Percentiles rank a stretch among this genome's conserved stretches.
These are phyloP conservation scores for Crotalus viridis DNA, from an alignment of 2,113 vertebrate species.

Conservation along the genomic window DNA sequence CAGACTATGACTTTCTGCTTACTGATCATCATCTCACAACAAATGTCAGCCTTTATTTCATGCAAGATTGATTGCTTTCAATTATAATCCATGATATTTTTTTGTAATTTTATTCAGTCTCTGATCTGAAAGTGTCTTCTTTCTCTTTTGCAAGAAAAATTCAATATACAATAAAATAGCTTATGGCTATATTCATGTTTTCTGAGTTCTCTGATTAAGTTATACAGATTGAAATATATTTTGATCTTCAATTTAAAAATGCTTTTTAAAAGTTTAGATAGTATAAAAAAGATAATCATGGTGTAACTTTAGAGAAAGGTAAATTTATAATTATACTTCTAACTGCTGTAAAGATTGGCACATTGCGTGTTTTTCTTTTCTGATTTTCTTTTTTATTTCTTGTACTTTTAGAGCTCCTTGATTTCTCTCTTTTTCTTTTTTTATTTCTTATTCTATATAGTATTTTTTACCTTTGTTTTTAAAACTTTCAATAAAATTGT, in stretches of 20 bases:
- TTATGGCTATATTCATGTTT: background rate
- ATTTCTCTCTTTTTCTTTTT: background rate
- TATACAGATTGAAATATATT: background rate
- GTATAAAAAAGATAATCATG: background rate
- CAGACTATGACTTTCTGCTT: background rate
- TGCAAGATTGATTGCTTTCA: background rate
- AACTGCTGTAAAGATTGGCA: background rate
- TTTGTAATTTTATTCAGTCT: background rate
- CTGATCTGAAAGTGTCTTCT: background rate
- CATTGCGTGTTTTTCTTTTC: background rate
- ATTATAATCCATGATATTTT: background rate
- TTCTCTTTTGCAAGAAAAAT: background rate
- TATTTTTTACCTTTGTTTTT: background rate
- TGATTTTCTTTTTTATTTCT: background rate
- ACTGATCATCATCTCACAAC: background rate
- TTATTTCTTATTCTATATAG: background rate
- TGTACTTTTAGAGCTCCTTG: background rate
- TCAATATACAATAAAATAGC: background rate
- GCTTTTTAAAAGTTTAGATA: background rate
- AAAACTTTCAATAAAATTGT: background rate
- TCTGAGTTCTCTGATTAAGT: background rate
- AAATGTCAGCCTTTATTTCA: background rate
- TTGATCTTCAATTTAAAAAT: slow-evolving; percentile 5
- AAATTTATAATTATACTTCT: background rate
- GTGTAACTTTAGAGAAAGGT: background rate